Evolutionary conservation across 2,888 invertebrate genomes (phyloP).

Genomic region (Volucella bombylans): DNA sequence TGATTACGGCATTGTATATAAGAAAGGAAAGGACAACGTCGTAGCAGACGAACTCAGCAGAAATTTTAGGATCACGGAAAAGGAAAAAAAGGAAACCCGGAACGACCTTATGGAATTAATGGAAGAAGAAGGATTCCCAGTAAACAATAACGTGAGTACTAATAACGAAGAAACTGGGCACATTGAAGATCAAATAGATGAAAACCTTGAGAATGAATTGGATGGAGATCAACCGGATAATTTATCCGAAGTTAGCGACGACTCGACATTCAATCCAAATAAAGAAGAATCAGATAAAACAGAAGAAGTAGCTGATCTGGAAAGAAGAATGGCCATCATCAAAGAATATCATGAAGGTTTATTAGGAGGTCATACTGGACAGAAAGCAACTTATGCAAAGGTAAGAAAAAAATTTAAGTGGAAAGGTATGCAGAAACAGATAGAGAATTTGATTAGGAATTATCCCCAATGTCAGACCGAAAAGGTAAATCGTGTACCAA

Average conservation of each 20-base stretch:
- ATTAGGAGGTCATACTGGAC: background rate
- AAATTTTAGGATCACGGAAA: background rate
- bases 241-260: no score
- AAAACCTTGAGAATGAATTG: no score
- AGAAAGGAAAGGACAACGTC: background rate
- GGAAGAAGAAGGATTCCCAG: background rate
- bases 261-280: no score
- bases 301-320: background rate
- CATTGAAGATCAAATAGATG: no score
- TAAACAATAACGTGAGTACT: background rate
- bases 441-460: background rate
- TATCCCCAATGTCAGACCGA: background rate
- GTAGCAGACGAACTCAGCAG: conserved; percentile 11
- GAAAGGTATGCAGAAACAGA: conserved; percentile 8
- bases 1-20: no score
- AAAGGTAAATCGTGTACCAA: background rate
- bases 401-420: conserved; percentile 4
- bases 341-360: conserved; percentile 4
- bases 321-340: conserved; percentile 5
- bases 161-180: background rate
- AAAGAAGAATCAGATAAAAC: no score
- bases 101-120: background rate
- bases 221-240: no score
- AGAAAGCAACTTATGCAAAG: conserved; percentile 4
- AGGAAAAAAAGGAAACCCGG: conserved; percentile 2